Base-by-base conservation (phyloP, 2,113 vertebrate genomes). In the Chloroceryle aenea region DNA sequence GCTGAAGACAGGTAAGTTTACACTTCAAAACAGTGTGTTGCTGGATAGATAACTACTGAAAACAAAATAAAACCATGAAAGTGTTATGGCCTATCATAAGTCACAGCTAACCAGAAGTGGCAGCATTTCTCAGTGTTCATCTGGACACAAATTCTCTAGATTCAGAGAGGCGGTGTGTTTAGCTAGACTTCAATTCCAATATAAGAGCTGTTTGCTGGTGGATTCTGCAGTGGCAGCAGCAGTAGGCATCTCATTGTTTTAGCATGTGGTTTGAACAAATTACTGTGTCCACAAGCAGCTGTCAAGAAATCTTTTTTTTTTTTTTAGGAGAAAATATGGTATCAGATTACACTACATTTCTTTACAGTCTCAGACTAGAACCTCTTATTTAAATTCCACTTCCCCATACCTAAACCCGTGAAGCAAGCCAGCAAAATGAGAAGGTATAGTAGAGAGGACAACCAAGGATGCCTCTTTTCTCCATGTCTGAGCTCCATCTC, bases 1-100 rank as follows among this genome's bases (percentile, higher is more conserved):
- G 53, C 69, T 82, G 80, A 75, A 80, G 87, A 94, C 90, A 95
- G 95, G 82, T 96, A 89, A 90, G 66, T 97, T 97, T 97, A 93
- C 45, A 14, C 69, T 94, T 66, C 77, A 48, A 48, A 67, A 95
- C 67, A 83, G 59, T 43, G 61, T 92, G 89, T 90, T 38, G 20
- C 92, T 96, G 95, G 88, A 29, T 93, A 96, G 94, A 92, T 85
- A 78, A 42, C 87, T 92, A 85, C 63, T 93, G 87, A 97, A 97
- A 97, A 84, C 75, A 86, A 67, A 96, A 94, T 85, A 89, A 95
- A 96, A 97, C 81, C 75, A 93, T 75, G 11, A 48, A 94, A 96
- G 72, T 77, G 21, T 95, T 94, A 89, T 64, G 92, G 63, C 38
- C 67, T 84, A 66, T 96, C 68, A 21, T 77, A 88, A 94, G 85